Conservation (phyloP, 2,888 invertebrate genomes). For the Cecidostiba fungosa region DNA sequence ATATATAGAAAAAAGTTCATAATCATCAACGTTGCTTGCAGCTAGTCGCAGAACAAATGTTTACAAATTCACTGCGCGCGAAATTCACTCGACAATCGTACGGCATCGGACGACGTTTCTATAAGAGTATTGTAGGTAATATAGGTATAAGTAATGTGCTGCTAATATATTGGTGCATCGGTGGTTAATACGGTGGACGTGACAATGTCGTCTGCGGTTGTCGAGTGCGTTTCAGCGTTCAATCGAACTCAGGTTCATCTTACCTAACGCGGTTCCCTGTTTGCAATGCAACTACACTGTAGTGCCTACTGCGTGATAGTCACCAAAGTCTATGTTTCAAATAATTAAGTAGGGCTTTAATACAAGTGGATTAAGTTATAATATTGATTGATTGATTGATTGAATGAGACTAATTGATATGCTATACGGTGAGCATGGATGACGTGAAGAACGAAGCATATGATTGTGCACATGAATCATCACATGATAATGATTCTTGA, state of each 20-base stretch:
- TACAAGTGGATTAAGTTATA: conserved; percentile 46
- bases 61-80: conserved; percentile 15
- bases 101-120: not conserved
- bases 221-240: conserved; percentile 40
- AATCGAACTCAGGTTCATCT: conserved; percentile 51
- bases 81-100: conserved; percentile 3
- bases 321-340: conserved; percentile 64
- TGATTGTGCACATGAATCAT: conserved; percentile 42
- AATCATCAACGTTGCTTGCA: conserved; percentile 56
- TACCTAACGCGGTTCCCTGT: conserved; percentile 64
- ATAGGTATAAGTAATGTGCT: not conserved
- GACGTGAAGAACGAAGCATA: conserved; percentile 33
- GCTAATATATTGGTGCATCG: not conserved
- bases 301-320: conserved; percentile 64
- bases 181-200: not conserved
- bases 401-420: conserved; percentile 34
- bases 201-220: conserved; percentile 17
- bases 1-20: conserved; percentile 6
- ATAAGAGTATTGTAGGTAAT: not conserved
- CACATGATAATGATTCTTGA: not conserved
- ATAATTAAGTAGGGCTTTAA: conserved; percentile 62
- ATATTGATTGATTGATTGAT: conserved; percentile 24
- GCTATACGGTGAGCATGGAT: conserved; percentile 27
- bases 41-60: conserved; percentile 50
- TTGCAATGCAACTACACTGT: conserved; percentile 64